phyloP scores from a whole-genome alignment of 2,797 vertebrate species.

The Halcyon leucocephala region DNA sequence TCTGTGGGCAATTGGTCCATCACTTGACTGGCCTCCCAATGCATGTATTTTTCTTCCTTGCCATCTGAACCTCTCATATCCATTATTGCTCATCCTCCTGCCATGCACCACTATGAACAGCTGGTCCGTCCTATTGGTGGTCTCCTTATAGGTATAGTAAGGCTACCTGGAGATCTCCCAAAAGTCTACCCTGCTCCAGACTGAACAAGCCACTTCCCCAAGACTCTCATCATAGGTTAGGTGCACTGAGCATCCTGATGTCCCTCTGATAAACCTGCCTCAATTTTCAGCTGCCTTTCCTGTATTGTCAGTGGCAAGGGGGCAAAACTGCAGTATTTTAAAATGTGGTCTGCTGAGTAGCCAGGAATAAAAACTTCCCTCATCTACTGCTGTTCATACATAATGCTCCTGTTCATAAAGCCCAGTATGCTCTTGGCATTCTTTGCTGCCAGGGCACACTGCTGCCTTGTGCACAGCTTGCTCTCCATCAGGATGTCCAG shows the following conservation, averaged over 20 bases:
- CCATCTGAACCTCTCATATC: background rate
- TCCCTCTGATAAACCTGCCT: background rate
- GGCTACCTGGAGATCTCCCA: background rate
- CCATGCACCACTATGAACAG: background rate
- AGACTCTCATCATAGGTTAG: background rate
- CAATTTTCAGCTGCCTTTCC: background rate
- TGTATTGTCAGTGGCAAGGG: accelerated
- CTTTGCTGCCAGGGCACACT: background rate
- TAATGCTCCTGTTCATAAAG: background rate
- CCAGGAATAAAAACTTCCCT: background rate
- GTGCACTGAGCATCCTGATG: background rate
- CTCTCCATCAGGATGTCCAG: background rate
- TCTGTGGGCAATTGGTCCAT: background rate
- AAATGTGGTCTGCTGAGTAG: background rate
- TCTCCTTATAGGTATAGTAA: background rate
- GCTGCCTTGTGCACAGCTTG: background rate
- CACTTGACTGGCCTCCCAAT: background rate
- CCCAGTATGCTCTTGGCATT: background rate
- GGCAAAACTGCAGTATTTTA: background rate
- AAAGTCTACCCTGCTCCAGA: background rate
- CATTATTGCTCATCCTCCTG: background rate
- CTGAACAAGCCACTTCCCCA: background rate
- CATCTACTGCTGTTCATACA: background rate
- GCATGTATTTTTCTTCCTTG: background rate
- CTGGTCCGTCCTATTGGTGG: background rate